Evolutionary conservation across 2,113 vertebrate genomes (phyloP).

Genomic region (Cheirogaleus medius): DNA sequence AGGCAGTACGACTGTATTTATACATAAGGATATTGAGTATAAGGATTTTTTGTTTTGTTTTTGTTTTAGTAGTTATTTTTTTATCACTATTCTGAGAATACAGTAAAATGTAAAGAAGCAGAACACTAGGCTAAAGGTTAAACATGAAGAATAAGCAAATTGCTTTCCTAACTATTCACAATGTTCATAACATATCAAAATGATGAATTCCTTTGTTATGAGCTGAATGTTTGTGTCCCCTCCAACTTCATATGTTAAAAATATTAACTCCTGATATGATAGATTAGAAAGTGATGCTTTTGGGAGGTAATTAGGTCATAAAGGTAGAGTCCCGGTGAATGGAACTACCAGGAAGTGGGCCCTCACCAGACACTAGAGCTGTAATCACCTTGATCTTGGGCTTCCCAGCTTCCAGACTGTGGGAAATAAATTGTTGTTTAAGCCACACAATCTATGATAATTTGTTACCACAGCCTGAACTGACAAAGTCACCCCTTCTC

Average conservation of each 20-base stretch:
- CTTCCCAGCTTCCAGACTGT: neutral
- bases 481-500: neutral
- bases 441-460: neutral
- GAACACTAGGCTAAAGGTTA: neutral
- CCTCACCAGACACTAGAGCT: neutral
- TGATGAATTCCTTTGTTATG: neutral
- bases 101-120: neutral
- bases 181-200: neutral
- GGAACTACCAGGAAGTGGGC: neutral
- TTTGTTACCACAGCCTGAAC: neutral
- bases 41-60: neutral
- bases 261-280: rapidly evolving
- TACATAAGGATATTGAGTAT: neutral
- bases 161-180: neutral
- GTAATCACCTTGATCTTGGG: neutral
- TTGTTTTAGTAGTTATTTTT: neutral
- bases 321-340: neutral
- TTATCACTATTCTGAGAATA: neutral
- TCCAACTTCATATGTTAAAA: neutral
- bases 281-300: neutral
- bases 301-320: neutral
- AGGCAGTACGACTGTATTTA: neutral
- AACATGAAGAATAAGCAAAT: neutral
- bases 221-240: rapidly evolving
- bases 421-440: neutral